Conservation (phyloP, 64 coral and sea anemone species). For the Porites australiensis region DNA sequence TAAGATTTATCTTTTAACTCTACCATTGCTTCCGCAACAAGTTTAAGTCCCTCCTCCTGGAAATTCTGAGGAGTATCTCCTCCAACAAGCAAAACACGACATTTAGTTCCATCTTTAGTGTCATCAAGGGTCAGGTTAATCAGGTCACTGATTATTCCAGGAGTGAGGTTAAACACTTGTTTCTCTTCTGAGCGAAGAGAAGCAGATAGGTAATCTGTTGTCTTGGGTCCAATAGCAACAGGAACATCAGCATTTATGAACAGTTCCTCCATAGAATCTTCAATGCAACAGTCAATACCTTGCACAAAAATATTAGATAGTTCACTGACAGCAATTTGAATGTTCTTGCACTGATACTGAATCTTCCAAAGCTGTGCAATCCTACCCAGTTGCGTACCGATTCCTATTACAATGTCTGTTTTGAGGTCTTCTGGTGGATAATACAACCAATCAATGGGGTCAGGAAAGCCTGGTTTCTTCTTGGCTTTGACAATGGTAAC, state of each 20-base stretch:
- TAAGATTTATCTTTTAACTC: background rate
- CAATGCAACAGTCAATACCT: background rate
- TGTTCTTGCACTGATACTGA: background rate
- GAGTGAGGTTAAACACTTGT: background rate
- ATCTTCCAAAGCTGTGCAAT: background rate
- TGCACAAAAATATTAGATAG: background rate
- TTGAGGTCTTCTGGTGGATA: background rate
- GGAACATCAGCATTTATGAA: background rate
- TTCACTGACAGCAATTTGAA: background rate
- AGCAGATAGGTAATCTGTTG: background rate
- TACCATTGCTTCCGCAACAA: background rate
- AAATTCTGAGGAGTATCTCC: background rate
- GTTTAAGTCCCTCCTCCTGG: background rate
- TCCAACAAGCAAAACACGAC: background rate
- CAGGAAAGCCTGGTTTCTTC: background rate
- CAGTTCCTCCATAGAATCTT: background rate
- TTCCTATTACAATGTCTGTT: background rate
- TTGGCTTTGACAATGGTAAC: background rate
- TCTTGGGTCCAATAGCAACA: conserved; percentile 9
- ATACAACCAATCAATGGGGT: background rate
- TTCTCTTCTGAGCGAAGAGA: background rate
- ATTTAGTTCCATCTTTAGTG: background rate
- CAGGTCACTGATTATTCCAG: background rate
- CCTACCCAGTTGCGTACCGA: background rate
- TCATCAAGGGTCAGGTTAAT: background rate